Evolutionary conservation across 2,888 invertebrate species (phyloP), one percentile per base, ranked within the genome.

Genomic region (Epicampocera succincta): DNA sequence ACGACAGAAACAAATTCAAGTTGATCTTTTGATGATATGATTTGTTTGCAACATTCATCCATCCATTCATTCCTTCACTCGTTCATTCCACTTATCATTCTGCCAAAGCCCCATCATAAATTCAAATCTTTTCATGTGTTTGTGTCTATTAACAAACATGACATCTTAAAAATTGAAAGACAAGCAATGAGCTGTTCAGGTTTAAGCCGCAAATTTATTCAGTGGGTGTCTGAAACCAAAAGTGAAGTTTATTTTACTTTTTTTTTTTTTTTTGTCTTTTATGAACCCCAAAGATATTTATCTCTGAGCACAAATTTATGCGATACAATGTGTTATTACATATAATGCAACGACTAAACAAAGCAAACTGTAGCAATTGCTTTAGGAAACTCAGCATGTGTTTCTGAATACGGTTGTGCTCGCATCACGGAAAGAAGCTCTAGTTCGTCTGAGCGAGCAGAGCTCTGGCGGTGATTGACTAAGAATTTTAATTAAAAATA

Each of bases 21-120:
- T 61, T 79, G 66, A 72, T 71, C 58, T 48, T 54, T 74, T 74
- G 74, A 71, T 82, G 78, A 74, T 71, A 71, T 78, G 82, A 82
- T 78, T 82, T 82, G 74, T 71, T 74, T 82, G 54, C 77, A 82
- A 69, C 78, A 68, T 74, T 50, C 71, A 71, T 71, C 29, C 74
- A 61, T 80, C 40, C 71, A 71, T 68, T 25, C 78, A 68, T 78
- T 52, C 72, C 3, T 68, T 25, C 78, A 68, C 74, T 61, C 61
- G 8, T 33, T 33, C 33, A 71, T 72, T 42, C 74, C 65, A 82
- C 74, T 82, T 82, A 82, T 74, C 74, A 78, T 71, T 65, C 78
- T 61, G 65, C 71, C 69, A 74, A 48, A 71, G 69, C 77, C 71
- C 71, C 69, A 78, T 82, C 74, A 78, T 78, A 78, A 82, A 82